phyloP scores from a whole-genome alignment of 2,797 vertebrate species.

The Rhinichthys osculus region DNA sequence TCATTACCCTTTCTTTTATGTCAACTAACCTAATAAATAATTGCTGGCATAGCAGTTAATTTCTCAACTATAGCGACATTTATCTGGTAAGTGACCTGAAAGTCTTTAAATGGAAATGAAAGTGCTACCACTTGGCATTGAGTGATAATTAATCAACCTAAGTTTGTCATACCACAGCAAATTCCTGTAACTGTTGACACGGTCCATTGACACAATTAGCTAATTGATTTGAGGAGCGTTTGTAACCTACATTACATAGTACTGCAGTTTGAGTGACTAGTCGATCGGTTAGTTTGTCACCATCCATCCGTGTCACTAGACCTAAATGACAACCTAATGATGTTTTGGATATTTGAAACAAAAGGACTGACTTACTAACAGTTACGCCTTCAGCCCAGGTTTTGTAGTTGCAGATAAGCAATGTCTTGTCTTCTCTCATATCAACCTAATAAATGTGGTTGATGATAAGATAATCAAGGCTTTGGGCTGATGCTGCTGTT shows the following conservation, averaged over 20 bases:
- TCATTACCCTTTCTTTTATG: not conserved
- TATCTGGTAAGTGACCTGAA: not conserved
- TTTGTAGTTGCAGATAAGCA: not conserved
- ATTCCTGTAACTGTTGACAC: not conserved
- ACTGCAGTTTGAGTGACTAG: not conserved
- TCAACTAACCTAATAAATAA: not conserved
- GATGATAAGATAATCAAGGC: not conserved
- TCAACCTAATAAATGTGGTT: not conserved
- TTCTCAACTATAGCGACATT: not conserved
- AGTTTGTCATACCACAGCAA: not conserved
- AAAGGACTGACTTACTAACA: no score
- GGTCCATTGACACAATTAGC: not conserved
- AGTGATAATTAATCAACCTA: not conserved
- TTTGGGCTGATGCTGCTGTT: not conserved
- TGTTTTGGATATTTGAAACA: no score
- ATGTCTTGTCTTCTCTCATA: not conserved
- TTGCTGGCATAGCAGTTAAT: not conserved
- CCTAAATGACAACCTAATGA: no score
- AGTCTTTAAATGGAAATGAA: not conserved
- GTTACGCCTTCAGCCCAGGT: no score
- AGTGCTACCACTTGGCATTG: not conserved
- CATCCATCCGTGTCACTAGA: not conserved
- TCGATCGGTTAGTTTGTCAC: constrained; percentile 2
- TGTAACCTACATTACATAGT: constrained; percentile 20
- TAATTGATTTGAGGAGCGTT: not conserved